Evolutionary conservation across 2,888 invertebrate species (phyloP).

Genomic region (Syritta pipiens): DNA sequence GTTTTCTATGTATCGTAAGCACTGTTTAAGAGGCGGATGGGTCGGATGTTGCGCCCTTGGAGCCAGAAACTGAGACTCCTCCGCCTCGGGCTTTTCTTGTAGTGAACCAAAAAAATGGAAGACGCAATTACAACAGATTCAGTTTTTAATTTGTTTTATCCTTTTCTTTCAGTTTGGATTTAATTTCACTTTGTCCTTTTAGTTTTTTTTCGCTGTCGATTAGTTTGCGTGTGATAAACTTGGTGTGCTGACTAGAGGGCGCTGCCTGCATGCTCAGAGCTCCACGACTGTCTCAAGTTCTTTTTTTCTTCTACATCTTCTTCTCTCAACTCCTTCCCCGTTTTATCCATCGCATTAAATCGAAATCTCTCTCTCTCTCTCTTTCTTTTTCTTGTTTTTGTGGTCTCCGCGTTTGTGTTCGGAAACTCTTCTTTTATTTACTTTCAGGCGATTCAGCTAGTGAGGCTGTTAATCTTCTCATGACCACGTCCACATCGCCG

Average conservation of each 20-base stretch:
- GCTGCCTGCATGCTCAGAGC: constrained; percentile 52
- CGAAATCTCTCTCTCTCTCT: neutral
- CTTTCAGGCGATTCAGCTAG: constrained; percentile 75
- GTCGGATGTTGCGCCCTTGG: neutral
- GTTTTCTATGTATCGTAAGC: constrained; percentile 28
- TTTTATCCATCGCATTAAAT: constrained; percentile 34
- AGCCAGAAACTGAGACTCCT: neutral
- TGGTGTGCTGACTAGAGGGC: constrained; percentile 61
- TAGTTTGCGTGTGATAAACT: constrained; percentile 52
- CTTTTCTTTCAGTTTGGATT: constrained; percentile 19
- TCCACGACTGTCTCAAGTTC: constrained; percentile 65
- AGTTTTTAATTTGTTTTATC: no score
- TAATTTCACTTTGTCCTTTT: constrained; percentile 5
- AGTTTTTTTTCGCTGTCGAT: constrained; percentile 14
- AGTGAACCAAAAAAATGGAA: constrained; percentile 51
- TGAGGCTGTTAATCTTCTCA: constrained; percentile 71
- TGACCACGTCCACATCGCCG: constrained; percentile 72
- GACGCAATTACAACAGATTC: constrained; percentile 70
- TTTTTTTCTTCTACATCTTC: constrained; percentile 32
- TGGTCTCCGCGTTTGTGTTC: constrained; percentile 61
- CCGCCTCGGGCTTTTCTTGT: constrained; percentile 43
- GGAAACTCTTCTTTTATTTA: constrained; percentile 57
- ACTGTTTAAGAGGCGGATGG: neutral
- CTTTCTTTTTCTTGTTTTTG: neutral
- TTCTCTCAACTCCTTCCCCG: no score